Conservation (phyloP, 2,797 vertebrate species). For the Myripristis murdjan region DNA sequence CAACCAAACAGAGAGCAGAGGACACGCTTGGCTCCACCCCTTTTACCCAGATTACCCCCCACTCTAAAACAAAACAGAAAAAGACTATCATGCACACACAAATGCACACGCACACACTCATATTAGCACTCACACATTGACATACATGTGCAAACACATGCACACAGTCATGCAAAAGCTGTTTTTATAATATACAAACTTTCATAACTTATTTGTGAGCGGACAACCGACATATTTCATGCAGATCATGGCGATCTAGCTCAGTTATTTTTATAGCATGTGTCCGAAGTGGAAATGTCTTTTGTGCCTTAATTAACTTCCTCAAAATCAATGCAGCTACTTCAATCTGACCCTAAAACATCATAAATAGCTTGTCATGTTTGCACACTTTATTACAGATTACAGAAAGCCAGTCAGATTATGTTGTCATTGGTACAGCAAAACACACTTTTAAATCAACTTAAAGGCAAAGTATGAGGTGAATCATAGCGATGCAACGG, state of each 20-base stretch:
- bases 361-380: background rate
- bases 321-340: background rate
- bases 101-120: conserved; percentile 11
- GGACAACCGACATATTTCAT: conserved; percentile 10
- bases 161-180: conserved; percentile 8
- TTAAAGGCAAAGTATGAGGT: background rate
- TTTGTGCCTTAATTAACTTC: background rate
- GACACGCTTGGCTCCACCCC: conserved; percentile 72
- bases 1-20: conserved; percentile 80
- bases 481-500: conserved; percentile 19
- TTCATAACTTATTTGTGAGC: conserved; percentile 10
- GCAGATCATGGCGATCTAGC: conserved; percentile 12
- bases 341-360: background rate
- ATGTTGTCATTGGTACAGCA: background rate
- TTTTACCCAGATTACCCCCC: conserved; percentile 48
- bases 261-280: conserved; percentile 18
- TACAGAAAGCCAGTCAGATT: background rate
- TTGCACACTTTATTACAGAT: background rate
- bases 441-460: conserved; percentile 1
- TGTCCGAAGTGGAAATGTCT: conserved; percentile 26
- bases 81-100: conserved; percentile 44
- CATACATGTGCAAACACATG: no score
- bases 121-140: background rate
- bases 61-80: conserved; percentile 32
- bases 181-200: conserved; percentile 7